Conservation (phyloP, 2,888 invertebrate genomes). For the Drosophila phalerata region DNA sequence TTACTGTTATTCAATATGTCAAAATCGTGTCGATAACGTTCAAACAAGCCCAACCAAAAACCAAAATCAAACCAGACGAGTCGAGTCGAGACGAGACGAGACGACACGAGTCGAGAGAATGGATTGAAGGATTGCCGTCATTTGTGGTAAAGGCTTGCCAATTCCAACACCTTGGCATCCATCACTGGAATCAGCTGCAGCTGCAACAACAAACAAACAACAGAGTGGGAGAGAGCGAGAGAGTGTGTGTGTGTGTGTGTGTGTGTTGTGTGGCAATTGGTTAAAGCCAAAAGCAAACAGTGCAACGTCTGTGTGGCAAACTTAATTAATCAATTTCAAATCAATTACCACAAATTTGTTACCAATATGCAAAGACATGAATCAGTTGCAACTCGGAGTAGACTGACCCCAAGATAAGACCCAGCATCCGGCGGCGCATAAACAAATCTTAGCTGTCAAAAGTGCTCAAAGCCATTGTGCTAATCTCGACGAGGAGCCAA, state of each 20-base stretch:
- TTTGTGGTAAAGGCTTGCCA: constrained; percentile 62
- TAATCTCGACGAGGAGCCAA: constrained; percentile 69
- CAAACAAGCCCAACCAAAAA: constrained; percentile 54
- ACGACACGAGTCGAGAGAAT: not conserved
- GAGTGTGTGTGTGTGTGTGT: not conserved
- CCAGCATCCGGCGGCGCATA: constrained; percentile 59
- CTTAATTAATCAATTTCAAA: constrained; percentile 83
- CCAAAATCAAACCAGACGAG: constrained; percentile 11
- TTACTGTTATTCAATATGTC: constrained; percentile 82
- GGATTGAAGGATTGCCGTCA: constrained; percentile 48
- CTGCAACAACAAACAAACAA: constrained; percentile 15
- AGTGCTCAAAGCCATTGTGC: constrained; percentile 83
- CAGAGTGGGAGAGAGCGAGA: no score
- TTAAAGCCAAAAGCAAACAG: constrained; percentile 50
- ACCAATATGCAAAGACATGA: constrained; percentile 82
- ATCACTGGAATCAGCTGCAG: constrained; percentile 19
- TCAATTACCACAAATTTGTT: constrained; percentile 82
- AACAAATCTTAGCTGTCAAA: constrained; percentile 83
- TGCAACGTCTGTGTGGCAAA: constrained; percentile 41
- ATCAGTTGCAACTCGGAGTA: constrained; percentile 50
- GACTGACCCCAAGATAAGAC: constrained; percentile 53
- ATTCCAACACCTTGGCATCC: constrained; percentile 39
- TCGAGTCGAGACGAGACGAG: not conserved
- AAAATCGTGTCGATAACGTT: constrained; percentile 81
- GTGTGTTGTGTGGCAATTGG: constrained; percentile 29